Conservation (phyloP, 2,797 vertebrate genomes). For the Gambusia yucatana region DNA sequence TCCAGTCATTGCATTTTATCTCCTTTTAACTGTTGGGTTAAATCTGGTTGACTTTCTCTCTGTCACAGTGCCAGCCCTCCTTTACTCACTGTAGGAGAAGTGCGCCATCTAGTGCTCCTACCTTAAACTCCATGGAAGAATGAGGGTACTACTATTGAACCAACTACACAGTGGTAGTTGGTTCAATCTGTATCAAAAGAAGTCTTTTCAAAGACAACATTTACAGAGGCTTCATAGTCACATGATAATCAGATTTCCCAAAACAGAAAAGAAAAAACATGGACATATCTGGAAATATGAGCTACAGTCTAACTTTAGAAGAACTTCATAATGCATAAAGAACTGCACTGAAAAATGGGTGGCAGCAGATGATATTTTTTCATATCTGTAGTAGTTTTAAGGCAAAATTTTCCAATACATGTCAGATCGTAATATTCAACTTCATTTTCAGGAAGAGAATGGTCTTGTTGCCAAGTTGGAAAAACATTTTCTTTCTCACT, state of each 20-base stretch:
- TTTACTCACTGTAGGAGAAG: slow-evolving; percentile 45
- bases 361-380: neutral
- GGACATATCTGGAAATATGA: neutral
- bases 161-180: neutral
- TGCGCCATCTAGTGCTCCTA: slow-evolving; percentile 71
- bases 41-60: slow-evolving; percentile 67
- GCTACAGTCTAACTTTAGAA: neutral
- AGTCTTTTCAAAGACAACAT: neutral
- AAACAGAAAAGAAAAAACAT: neutral
- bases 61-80: slow-evolving; percentile 31
- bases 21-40: slow-evolving; percentile 44
- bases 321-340: neutral
- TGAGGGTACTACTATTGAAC: no score
- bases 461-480: neutral
- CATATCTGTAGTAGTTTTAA: neutral
- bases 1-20: slow-evolving; percentile 56
- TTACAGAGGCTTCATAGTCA: neutral
- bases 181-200: neutral
- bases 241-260: neutral
- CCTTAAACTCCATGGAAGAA: neutral
- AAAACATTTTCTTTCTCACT: neutral
- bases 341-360: neutral
- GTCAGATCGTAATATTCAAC: neutral
- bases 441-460: neutral
- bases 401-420: neutral